Evolutionary conservation across 2,797 vertebrate species (phyloP).

Genomic region (Luscinia luscinia): DNA sequence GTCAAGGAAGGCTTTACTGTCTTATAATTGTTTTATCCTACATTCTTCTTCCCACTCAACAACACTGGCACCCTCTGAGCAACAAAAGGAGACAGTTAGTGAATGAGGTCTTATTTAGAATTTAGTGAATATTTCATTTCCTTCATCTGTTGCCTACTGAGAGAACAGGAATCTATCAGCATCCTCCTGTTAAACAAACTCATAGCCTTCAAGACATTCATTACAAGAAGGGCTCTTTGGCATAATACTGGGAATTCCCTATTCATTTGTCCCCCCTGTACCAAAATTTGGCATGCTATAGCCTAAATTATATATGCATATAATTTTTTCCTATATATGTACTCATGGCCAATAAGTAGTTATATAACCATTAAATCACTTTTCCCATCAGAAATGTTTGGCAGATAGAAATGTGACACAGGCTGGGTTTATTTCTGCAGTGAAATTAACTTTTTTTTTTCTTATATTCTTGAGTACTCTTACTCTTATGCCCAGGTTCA

Average conservation of each 20-base stretch:
- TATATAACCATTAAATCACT: background rate
- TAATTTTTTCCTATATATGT: background rate
- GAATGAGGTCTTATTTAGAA: background rate
- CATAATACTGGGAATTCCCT: background rate
- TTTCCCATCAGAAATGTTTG: background rate
- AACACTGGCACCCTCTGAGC: background rate
- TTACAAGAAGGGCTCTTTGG: background rate
- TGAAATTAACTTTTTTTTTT: background rate
- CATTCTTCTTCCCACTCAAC: background rate
- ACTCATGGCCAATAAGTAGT: background rate
- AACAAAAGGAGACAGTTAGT: background rate
- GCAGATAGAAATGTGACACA: background rate
- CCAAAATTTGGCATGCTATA: background rate
- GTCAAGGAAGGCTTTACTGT: background rate
- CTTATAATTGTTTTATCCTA: background rate
- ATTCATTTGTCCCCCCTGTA: background rate
- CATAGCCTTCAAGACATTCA: background rate
- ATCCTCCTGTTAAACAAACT: background rate
- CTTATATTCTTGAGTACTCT: background rate
- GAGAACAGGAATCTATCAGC: background rate
- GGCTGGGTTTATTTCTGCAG: background rate
- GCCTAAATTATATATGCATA: background rate
- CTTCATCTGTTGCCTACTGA: background rate
- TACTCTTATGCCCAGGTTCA: background rate
- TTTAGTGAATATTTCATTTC: background rate